Conservation (phyloP, 1,140 invertebrate genomes). For the Anadara kagoshimensis region DNA sequence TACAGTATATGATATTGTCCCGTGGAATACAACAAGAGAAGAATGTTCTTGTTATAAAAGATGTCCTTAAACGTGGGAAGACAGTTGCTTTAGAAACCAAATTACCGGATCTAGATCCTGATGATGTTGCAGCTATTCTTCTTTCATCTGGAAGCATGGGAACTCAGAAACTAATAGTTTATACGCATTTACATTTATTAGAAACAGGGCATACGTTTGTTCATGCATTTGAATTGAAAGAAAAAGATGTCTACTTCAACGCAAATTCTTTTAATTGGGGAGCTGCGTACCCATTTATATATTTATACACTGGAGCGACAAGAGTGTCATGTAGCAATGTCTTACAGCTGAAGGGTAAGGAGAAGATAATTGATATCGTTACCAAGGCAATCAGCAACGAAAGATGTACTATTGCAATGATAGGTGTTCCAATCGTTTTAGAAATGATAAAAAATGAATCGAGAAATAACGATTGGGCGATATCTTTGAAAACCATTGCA, state of each 20-base stretch:
- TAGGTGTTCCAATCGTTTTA: background rate
- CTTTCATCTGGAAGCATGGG: slow-evolving; percentile 19
- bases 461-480: background rate
- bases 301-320: background rate
- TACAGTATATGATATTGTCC: background rate
- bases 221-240: background rate
- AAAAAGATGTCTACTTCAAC: slow-evolving; percentile 6
- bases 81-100: background rate
- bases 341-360: background rate
- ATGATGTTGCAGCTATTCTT: slow-evolving; percentile 18
- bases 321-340: background rate
- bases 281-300: slow-evolving; percentile 1
- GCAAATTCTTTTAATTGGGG: slow-evolving; percentile 11
- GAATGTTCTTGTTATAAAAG: background rate
- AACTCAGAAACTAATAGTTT: slow-evolving; percentile 1
- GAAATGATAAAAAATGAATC: slow-evolving; percentile 9
- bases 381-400: background rate
- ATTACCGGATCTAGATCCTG: slow-evolving; percentile 1
- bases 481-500: background rate
- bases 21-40: background rate
- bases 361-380: background rate
- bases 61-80: background rate
- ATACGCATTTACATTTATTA: slow-evolving; percentile 11
- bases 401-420: background rate
- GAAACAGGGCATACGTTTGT: background rate